Base-by-base conservation (phyloP, 2,113 vertebrate genomes). In the Chelonoidis abingdonii region DNA sequence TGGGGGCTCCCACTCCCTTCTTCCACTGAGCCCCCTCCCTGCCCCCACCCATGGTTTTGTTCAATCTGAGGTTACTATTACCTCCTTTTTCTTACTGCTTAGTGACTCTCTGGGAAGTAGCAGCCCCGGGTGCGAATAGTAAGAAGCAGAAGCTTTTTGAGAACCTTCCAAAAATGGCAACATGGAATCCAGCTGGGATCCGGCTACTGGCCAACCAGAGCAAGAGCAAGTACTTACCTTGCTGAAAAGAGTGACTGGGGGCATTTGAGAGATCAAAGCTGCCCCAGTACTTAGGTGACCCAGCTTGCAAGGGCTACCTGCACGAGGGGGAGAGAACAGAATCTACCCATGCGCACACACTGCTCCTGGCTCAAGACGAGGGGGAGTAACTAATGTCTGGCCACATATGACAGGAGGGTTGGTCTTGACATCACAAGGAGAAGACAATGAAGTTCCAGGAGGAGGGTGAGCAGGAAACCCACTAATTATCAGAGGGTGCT, bases 41-140 rank as follows among this genome's bases (percentile, higher is more conserved):
- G 41, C 41, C 14, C 4, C 0, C 76, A 27, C 19, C 49, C 49
- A 31, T 19, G 29, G 29, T 6, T 78, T 10, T 38, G 35, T 41
- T 29, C 79, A 27, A 0, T 1, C 86, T 78, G 49, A 41, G 56
- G 25, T 5, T 5, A 52, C 19, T 56, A 17, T 35, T 83, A 50
- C 35, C 38, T 35, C 10, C 82, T 29, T 16, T 56, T n/a, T 22
- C 22, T 24, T 27, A 6, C 29, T 53, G 14, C 1, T 6, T 8
- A n/a, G 47, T 24, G 69, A 83, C 41, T 8, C 8, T 17, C 47
- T 24, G 29, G 76, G 59, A 62, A 38, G 53, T 0, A 13, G 22
- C 24, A 31, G 86, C 53, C 8, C 4, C 1, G 19, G 52, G 44
- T 1, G 0, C 0, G 5, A 0, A 12, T n/a, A 27, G 38, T 3